Evolutionary conservation across 2,797 vertebrate species (phyloP).

Genomic region (Artibeus jamaicensis): DNA sequence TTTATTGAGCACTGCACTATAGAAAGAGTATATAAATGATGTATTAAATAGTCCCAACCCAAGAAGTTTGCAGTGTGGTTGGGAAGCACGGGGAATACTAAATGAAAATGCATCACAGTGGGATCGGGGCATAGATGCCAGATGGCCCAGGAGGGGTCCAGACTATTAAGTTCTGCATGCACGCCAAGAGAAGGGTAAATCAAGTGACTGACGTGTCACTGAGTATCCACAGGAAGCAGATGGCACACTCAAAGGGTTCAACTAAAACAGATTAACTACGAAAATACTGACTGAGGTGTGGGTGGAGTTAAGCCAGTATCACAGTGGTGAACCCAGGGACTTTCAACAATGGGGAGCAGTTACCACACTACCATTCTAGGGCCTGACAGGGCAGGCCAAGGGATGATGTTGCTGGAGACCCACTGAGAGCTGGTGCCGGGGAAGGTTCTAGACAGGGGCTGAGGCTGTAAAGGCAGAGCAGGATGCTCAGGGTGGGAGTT

Average conservation of each 20-base stretch:
- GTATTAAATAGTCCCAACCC: too few relatives aligned
- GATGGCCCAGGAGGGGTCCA: too few relatives aligned
- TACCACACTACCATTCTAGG: neutral
- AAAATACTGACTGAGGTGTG: neutral
- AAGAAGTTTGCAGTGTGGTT: too few relatives aligned
- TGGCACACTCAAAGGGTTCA: neutral
- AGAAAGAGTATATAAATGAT: too few relatives aligned
- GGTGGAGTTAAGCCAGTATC: neutral
- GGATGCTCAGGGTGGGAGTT: neutral
- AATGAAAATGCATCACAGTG: too few relatives aligned
- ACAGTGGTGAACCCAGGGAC: neutral
- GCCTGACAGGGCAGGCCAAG: neutral
- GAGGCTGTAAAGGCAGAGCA: neutral
- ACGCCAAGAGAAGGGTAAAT: too few relatives aligned
- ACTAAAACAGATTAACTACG: constrained; percentile 21
- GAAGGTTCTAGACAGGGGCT: neutral
- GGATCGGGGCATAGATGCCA: too few relatives aligned
- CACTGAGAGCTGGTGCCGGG: neutral
- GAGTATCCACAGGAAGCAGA: constrained; percentile 18
- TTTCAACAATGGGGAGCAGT: neutral
- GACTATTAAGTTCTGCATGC: too few relatives aligned
- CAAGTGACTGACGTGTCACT: neutral
- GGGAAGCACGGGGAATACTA: too few relatives aligned
- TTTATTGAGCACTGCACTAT: too few relatives aligned
- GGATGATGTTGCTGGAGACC: neutral